Evolutionary conservation across 2,797 vertebrate genomes (phyloP).

Genomic region (Eutrigla gurnardus): DNA sequence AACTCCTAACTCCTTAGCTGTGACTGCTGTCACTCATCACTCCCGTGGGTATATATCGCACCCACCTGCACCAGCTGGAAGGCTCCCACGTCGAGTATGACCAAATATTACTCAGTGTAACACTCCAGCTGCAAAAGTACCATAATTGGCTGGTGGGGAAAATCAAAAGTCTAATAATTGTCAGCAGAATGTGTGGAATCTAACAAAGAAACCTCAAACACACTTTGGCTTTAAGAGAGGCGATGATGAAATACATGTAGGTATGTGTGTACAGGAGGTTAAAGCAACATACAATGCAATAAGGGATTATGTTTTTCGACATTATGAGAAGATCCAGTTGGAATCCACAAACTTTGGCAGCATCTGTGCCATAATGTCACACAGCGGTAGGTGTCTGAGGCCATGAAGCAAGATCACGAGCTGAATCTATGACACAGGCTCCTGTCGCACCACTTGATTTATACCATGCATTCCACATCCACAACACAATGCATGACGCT

Average conservation of each 20-base stretch:
- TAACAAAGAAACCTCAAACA: constrained; percentile 36
- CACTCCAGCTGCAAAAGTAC: constrained; percentile 38
- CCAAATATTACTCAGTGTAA: constrained; percentile 45
- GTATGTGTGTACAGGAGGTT: not conserved
- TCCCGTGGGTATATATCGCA: constrained; percentile 8
- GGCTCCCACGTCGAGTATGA: constrained; percentile 23
- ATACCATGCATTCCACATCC: constrained; percentile 53
- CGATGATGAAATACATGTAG: constrained; percentile 39
- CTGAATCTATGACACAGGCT: constrained; percentile 31
- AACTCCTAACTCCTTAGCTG: constrained; percentile 7
- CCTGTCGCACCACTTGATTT: constrained; percentile 35
- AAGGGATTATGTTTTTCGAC: not conserved
- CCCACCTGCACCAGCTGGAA: constrained; percentile 36
- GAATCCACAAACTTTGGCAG: constrained; percentile 12
- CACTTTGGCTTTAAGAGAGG: constrained; percentile 22
- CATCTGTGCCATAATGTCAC: constrained; percentile 24
- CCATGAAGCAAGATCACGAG: not conserved
- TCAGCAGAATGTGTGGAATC: constrained; percentile 22
- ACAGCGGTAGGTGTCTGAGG: not conserved
- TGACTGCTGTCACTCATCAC: constrained; percentile 28
- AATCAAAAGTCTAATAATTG: constrained; percentile 16
- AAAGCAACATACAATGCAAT: constrained; percentile 26
- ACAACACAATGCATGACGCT: constrained; percentile 56
- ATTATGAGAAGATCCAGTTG: not conserved
- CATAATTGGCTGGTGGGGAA: constrained; percentile 32